Percentiles rank a stretch among this genome's conserved stretches.
phyloP scores from a whole-genome alignment of 2,888 invertebrate genomes.

The Anaspis maculata region DNA sequence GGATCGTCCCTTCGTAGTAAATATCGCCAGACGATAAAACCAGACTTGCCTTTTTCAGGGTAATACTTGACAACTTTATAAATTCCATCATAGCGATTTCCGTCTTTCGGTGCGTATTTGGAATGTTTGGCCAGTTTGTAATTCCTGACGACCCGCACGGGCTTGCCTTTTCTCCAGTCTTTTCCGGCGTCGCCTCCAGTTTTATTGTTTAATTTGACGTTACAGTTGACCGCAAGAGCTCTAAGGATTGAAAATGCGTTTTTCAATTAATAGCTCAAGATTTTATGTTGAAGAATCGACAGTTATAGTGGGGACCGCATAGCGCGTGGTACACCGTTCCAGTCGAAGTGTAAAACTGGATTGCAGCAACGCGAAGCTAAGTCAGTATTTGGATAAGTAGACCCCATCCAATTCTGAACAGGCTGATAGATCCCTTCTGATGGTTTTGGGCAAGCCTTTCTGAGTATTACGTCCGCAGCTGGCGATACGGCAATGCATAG shows the following conservation, averaged over 20 bases:
- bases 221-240: constrained; percentile 71
- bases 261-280: constrained; percentile 1
- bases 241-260: constrained; percentile 16
- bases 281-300: too few relatives aligned
- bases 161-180: constrained; percentile 65
- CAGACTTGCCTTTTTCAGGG: constrained; percentile 67
- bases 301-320: too few relatives aligned
- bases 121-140: constrained; percentile 68
- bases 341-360: too few relatives aligned
- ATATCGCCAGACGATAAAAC: constrained; percentile 74
- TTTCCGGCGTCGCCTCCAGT: constrained; percentile 62
- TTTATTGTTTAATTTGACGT: constrained; percentile 54
- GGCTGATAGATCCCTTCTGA: too few relatives aligned
- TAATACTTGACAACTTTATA: constrained; percentile 83
- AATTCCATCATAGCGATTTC: constrained; percentile 74
- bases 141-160: constrained; percentile 71
- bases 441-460: too few relatives aligned
- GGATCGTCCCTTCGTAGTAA: constrained; percentile 69
- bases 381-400: too few relatives aligned
- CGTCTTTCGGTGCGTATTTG: constrained; percentile 69
- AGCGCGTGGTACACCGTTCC: too few relatives aligned
- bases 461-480: too few relatives aligned
- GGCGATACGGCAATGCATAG: too few relatives aligned
- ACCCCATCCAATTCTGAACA: too few relatives aligned
- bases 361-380: too few relatives aligned